Evolutionary conservation across 2,888 invertebrate species (phyloP).

Genomic region (Oscheius sp.): DNA sequence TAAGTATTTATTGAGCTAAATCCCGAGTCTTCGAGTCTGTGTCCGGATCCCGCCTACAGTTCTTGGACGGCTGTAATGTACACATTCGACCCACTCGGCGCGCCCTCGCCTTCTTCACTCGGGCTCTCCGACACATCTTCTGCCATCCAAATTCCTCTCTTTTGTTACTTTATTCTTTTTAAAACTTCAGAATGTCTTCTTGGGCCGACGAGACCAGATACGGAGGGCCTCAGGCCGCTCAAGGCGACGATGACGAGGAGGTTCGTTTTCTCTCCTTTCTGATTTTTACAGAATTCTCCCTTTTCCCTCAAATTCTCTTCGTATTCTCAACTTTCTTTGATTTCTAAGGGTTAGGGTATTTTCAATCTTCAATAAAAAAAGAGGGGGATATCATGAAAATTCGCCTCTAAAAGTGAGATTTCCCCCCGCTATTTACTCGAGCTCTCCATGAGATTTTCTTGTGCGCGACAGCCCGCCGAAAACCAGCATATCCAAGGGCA

Average conservation of each 20-base stretch:
- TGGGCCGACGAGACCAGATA: conserved; percentile 39
- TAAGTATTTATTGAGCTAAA: background rate
- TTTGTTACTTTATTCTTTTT: background rate
- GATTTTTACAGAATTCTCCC: background rate
- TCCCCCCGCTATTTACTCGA: background rate
- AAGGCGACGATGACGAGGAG: conserved; percentile 48
- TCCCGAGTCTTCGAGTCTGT: background rate
- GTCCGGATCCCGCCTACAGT: conserved; percentile 25
- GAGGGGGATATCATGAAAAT: too few relatives aligned
- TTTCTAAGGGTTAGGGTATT: too few relatives aligned
- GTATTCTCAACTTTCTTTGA: background rate
- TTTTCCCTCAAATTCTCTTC: background rate
- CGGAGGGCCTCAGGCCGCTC: conserved; percentile 50
- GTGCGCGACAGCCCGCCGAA: background rate
- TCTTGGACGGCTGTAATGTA: conserved; percentile 16
- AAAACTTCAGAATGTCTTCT: conserved; percentile 31
- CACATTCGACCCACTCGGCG: background rate
- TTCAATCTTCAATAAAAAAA: background rate
- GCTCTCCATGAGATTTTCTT: conserved; percentile 5
- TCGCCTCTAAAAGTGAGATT: background rate
- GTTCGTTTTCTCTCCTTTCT: conserved; percentile 10
- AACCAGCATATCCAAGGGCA: background rate
- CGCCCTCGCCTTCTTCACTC: conserved; percentile 3
- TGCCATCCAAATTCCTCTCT: background rate
- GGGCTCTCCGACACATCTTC: conserved; percentile 3